Conservation (phyloP, 2,113 vertebrate genomes). For the Brachirus orientalis region DNA sequence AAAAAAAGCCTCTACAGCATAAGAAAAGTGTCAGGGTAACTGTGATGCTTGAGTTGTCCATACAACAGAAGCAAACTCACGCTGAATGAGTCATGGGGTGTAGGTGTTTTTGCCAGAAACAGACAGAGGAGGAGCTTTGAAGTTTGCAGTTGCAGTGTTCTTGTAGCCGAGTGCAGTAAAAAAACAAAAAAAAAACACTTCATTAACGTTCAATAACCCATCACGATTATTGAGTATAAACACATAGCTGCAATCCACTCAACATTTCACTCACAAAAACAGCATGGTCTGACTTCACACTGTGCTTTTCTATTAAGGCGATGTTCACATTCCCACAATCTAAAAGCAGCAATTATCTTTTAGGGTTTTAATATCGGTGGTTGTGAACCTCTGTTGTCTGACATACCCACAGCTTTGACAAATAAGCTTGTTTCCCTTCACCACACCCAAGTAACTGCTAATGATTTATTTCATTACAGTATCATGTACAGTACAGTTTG, state of each 20-base stretch:
- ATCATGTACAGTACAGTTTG: too few relatives aligned
- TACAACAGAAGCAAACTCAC: conserved; percentile 33
- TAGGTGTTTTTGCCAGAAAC: conserved; percentile 42
- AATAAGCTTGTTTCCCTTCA: not conserved
- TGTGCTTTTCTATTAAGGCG: not conserved
- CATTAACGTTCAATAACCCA: conserved; percentile 20
- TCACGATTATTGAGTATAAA: conserved; percentile 22
- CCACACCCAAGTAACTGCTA: not conserved
- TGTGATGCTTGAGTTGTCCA: conserved; percentile 44
- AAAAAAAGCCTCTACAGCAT: conserved; percentile 13
- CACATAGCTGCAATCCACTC: conserved; percentile 1
- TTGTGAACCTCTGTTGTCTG: not conserved
- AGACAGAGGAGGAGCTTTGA: conserved; percentile 40
- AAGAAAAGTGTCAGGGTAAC: conserved; percentile 39
- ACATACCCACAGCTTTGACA: not conserved
- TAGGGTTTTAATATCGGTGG: not conserved
- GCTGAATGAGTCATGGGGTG: conserved; percentile 54
- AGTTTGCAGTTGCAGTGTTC: conserved; percentile 35
- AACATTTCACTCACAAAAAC: conserved; percentile 2
- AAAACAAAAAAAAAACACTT: too few relatives aligned
- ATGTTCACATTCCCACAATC: not conserved
- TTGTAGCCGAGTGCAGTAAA: conserved; percentile 19
- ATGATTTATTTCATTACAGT: not conserved
- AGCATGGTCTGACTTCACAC: conserved; percentile 7
- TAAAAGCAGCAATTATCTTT: not conserved